Percentiles rank a stretch among this genome's conserved stretches.
Conservation (phyloP, 2,888 invertebrate species). For the Heteromurus nitidus region DNA sequence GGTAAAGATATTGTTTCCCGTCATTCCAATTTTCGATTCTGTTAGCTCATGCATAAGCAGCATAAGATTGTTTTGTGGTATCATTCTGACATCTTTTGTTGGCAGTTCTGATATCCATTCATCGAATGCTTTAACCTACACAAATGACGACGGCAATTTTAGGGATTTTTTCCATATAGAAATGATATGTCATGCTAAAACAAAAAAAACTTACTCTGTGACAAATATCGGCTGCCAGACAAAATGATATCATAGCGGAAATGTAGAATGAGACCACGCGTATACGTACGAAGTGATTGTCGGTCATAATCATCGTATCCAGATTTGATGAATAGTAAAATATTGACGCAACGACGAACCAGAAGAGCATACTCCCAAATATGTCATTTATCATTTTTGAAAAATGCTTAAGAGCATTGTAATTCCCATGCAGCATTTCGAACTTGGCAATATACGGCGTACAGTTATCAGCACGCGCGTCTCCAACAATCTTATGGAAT, state of each 20-base stretch:
- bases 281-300: neutral
- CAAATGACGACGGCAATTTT: neutral
- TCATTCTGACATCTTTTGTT: neutral
- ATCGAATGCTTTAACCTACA: slow-evolving; percentile 28
- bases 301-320: slow-evolving; percentile 9
- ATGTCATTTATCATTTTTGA: slow-evolving; percentile 22
- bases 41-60: slow-evolving; percentile 17
- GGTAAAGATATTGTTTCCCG: slow-evolving; percentile 17
- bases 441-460: neutral
- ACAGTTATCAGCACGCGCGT: neutral
- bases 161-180: neutral
- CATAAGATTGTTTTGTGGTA: slow-evolving; percentile 15
- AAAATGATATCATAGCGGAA: slow-evolving; percentile 1
- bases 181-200: neutral
- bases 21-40: slow-evolving; percentile 8
- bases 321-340: slow-evolving; percentile 28
- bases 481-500: slow-evolving; percentile 1
- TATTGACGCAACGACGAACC: slow-evolving; percentile 13
- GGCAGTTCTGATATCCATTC: slow-evolving; percentile 22
- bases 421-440: slow-evolving; percentile 2
- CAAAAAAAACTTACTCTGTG: slow-evolving; percentile 32
- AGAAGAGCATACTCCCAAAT: slow-evolving; percentile 10
- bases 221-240: slow-evolving; percentile 25
- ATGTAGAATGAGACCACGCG: slow-evolving; percentile 20
- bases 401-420: slow-evolving; percentile 17